Base-by-base conservation (phyloP, 2,888 invertebrate genomes). In the Sesia bembeciformis region DNA sequence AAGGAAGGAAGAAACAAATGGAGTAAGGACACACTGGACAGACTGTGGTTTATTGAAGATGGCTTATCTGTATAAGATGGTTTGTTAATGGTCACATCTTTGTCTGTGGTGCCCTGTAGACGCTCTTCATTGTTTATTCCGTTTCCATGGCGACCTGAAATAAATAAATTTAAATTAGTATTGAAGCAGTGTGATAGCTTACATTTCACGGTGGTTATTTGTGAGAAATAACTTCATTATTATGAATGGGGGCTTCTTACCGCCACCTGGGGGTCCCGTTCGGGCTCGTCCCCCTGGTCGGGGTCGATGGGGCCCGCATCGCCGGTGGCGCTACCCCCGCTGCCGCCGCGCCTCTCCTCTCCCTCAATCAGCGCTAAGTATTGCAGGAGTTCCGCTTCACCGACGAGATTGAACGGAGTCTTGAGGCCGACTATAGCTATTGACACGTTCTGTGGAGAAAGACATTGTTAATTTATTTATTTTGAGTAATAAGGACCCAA, bases 371-470 rank as follows among this genome's bases (percentile, higher is more conserved):
- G 68, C 0, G 80, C 58, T 50, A 90, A 63, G 73, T 67, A 88
- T 1, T 81, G 71, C 0, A 69, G 55, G 42, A 88, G 63, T 54
- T 95, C 94, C 1, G 94, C 91, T 69, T 98, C 97, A 57, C 94
- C 93, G 56, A 95, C 91, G 56, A 97, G 93, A 58, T 93, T 93
- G 64, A 99, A 96, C 0, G 93, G 91, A 39, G 93, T 93, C 60
- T 92, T 94, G 63, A 96, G 94, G 1, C 98, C 98, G 3, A 98
- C 98, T 56, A 97, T 92, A 0, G 96, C 97, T 70, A 99, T 95
- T 0, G 98, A 97, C 41, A 98, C 98, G 74, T 97, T 97, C 94
- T 95, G 81, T 4, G 8, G 7, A 8, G 23, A 23, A 23, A 23
- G 23, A 23, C 23, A 23, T 23, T 23, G 23, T 23, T 23, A 23